phyloP scores from a whole-genome alignment of 64 coral and sea anemone genomes.

The Actinia tenebrosa region DNA sequence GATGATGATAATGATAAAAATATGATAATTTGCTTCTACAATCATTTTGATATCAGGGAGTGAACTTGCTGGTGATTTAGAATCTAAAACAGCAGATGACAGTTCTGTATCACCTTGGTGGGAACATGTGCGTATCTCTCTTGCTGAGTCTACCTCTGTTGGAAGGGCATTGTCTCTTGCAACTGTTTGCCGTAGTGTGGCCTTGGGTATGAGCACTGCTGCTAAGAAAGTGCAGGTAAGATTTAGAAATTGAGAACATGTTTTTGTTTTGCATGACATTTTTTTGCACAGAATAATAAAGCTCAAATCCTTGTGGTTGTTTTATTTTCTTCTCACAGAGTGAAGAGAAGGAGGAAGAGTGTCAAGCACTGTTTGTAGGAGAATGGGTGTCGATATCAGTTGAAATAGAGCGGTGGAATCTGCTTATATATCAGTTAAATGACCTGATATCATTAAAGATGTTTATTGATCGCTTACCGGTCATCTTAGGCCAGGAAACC shows the following conservation, averaged over 20 bases:
- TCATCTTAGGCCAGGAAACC: constrained; percentile 2
- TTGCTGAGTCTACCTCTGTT: constrained; percentile 74
- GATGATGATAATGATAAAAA: neutral
- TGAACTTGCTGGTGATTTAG: neutral
- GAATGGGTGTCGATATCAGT: constrained; percentile 96
- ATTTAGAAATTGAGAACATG: neutral
- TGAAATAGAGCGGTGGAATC: constrained; percentile 94
- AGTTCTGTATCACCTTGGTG: constrained; percentile 75
- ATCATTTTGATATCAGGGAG: neutral
- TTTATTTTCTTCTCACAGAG: constrained; percentile 18
- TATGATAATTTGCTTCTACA: neutral
- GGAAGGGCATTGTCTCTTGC: constrained; percentile 56
- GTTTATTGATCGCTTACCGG: constrained; percentile 48
- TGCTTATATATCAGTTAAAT: constrained; percentile 72
- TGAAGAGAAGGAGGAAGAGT: constrained; percentile 48
- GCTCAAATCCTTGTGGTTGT: neutral
- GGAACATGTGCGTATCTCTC: constrained; percentile 75
- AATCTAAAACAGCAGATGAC: constrained; percentile 1
- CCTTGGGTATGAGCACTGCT: constrained; percentile 64
- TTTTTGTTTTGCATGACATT: neutral
- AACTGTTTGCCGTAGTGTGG: constrained; percentile 79
- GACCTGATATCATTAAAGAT: constrained; percentile 60
- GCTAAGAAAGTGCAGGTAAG: constrained; percentile 86
- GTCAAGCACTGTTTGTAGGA: constrained; percentile 48
- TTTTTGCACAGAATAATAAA: too few species aligned